Evolutionary conservation across 2,888 invertebrate genomes (phyloP), one percentile per base, ranked within the genome.

Genomic region (Pollenia angustigena): DNA sequence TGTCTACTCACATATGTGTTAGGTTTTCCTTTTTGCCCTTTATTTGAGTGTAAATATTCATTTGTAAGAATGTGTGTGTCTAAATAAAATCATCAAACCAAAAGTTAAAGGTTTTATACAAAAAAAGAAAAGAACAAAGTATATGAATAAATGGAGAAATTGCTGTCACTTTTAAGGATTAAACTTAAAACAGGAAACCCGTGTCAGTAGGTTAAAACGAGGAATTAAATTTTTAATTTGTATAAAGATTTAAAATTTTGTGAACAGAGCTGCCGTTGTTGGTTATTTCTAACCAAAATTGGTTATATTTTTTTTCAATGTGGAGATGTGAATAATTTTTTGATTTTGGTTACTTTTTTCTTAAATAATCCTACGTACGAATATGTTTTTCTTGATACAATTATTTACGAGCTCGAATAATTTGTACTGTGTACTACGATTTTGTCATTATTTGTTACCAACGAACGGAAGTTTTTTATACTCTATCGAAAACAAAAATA

Each of bases 121-220:
- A 58, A 48, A 48, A 48, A 68, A 8, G 9, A 18, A 11, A 40
- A 42, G 60, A 23, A n/a, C 8, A 18, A 16, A 52, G 52, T 11
- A 1, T 62, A 52, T 50, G 32, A 23, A 80, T 62, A 58, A 44
- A 16, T 23, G n/a, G 54, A 71, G 80, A 80, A 72, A 80, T 72
- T 72, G 62, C 54, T 72, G 80, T 46, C 72, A 64, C 46, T 72
- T 72, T 54, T n/a, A 48, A 72, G 52, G 46, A 71, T 71, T 62
- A 46, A 80, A 64, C 44, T 44, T 64, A 18, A 32, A 44, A 54
- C 32, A 62, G 58, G 46, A 62, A 62, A 23, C 44, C 69, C 23
- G 50, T 54, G 44, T 62, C 54, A 46, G 40, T 18, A 18, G 44
- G 62, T 71, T 52, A 52, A 60, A 72, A 9, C 11, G 3, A 32